These are phyloP conservation scores for Tadarida brasiliensis DNA, from an alignment of 2,797 vertebrate genomes.

Conservation along the genomic window DNA sequence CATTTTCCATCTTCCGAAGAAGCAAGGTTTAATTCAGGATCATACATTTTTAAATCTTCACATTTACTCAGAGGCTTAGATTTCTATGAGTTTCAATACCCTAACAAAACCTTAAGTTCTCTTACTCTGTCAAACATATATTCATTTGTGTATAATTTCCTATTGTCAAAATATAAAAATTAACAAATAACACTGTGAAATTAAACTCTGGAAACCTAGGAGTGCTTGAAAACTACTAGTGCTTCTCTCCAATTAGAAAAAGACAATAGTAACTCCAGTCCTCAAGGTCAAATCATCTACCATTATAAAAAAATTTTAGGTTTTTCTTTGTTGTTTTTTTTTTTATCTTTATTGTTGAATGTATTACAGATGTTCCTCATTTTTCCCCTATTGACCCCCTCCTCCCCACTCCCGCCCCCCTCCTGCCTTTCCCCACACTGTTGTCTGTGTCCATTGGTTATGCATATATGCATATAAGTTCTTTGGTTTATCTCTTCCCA, in stretches of 20 bases:
- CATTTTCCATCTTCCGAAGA: not conserved
- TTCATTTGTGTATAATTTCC: not conserved
- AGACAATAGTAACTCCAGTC: not conserved
- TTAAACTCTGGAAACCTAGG: conserved; percentile 22
- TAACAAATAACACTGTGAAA: conserved; percentile 29
- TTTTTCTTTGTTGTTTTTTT: not conserved
- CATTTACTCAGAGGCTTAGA: not conserved
- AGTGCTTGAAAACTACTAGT: not conserved
- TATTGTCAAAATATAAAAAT: conserved; percentile 38
- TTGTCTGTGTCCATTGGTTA: no score
- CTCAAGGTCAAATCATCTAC: not conserved
- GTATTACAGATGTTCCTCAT: no score
- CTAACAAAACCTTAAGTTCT: conserved; percentile 26
- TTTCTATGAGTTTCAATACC: not conserved
- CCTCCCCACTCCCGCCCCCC: no score
- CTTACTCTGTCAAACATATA: not conserved
- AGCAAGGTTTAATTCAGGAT: not conserved
- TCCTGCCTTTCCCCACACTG: no score
- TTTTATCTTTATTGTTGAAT: no score
- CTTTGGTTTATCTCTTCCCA: no score
- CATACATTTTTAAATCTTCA: not conserved
- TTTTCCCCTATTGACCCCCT: no score
- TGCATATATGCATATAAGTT: no score
- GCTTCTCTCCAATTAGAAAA: not conserved
- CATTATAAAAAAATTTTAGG: not conserved